Evolutionary conservation across 2,888 invertebrate species (phyloP).

Genomic region (Ophion slaviceki): DNA sequence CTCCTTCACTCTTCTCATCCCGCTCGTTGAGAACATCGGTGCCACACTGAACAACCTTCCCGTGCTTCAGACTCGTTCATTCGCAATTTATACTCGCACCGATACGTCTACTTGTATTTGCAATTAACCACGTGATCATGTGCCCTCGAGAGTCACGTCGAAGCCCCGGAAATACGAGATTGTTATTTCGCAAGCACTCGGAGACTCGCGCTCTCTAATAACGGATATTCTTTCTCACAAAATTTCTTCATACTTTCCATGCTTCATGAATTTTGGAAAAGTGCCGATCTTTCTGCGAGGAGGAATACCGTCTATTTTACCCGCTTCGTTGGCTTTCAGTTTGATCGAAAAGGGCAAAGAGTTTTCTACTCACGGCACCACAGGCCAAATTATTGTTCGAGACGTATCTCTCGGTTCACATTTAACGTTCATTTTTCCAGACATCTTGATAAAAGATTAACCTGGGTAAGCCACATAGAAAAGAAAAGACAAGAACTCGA

Average conservation of each 20-base stretch:
- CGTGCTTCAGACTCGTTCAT: constrained; percentile 55
- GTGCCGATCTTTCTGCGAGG: not conserved
- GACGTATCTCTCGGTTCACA: no score
- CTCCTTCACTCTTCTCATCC: constrained; percentile 11
- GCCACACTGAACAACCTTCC: constrained; percentile 40
- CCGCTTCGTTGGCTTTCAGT: no score
- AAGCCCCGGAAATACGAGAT: constrained; percentile 11
- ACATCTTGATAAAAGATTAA: no score
- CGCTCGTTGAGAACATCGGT: constrained; percentile 25
- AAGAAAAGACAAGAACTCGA: no score
- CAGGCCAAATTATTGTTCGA: no score
- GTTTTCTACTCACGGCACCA: no score
- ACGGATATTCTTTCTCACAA: not conserved
- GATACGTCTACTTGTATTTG: constrained; percentile 48
- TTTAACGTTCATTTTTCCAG: no score
- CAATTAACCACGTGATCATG: constrained; percentile 46
- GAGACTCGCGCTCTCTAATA: not conserved
- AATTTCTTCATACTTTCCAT: not conserved
- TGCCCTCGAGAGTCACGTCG: constrained; percentile 12
- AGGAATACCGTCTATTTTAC: no score
- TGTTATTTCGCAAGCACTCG: constrained; percentile 14
- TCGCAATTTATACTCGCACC: constrained; percentile 52
- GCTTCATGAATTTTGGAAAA: not conserved
- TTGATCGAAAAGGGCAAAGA: no score
- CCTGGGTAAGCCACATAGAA: no score